Conservation (phyloP, 2,888 invertebrate species). For the Anoncus sp. region DNA sequence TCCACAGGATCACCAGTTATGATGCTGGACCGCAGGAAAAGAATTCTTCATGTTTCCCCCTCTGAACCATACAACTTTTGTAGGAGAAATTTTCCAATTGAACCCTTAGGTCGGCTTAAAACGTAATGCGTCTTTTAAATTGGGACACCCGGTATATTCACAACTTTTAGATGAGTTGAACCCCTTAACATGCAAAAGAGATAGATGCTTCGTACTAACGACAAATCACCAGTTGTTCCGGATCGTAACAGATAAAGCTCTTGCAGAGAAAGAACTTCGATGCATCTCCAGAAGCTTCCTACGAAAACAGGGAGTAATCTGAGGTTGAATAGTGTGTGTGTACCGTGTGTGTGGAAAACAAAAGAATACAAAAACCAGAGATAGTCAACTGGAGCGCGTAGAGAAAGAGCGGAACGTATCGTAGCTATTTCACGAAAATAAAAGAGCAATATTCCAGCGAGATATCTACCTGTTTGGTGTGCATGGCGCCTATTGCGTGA, state of each 20-base stretch:
- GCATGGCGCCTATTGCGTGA: constrained; percentile 17
- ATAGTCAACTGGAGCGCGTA: background rate
- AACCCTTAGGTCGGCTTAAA: too few relatives aligned
- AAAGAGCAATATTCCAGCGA: constrained; percentile 20
- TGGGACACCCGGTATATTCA: too few relatives aligned
- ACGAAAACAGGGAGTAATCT: constrained; percentile 6
- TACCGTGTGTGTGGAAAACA: background rate
- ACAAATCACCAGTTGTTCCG: constrained; percentile 1
- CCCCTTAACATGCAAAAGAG: background rate
- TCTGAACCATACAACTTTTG: too few relatives aligned
- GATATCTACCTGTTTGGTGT: constrained; percentile 14
- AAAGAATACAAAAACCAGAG: constrained; percentile 6
- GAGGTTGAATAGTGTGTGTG: background rate
- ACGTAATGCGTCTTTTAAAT: too few relatives aligned
- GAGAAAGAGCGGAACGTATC: constrained; percentile 10
- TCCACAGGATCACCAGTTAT: too few relatives aligned
- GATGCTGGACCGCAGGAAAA: too few relatives aligned
- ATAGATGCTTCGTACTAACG: background rate
- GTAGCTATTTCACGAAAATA: constrained; percentile 3
- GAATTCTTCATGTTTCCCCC: too few relatives aligned
- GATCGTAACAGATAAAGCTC: background rate
- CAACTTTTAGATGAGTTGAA: background rate
- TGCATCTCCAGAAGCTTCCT: background rate
- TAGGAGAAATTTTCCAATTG: too few relatives aligned
- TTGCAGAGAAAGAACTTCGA: background rate